These are phyloP conservation scores for Neelides folsomi DNA, from an alignment of 2,888 invertebrate species.

Conservation along the genomic window DNA sequence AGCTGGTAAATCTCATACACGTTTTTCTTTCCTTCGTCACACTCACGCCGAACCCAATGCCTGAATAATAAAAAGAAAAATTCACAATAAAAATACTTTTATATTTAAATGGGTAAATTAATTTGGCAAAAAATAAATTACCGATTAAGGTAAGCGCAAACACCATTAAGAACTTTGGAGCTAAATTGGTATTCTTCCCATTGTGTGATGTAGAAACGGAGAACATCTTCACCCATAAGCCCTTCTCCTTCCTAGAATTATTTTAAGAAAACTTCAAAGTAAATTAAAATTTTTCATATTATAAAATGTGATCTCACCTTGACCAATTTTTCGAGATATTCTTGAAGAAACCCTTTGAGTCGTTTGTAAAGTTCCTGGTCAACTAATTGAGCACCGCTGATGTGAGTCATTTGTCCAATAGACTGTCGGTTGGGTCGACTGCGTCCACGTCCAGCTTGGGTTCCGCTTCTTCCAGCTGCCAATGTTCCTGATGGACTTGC, in stretches of 20 bases:
- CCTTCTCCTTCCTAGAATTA: constrained; percentile 70
- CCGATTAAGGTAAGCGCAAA: constrained; percentile 86
- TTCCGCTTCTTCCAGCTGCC: constrained; percentile 15
- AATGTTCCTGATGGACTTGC: constrained; percentile 29
- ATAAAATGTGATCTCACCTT: constrained; percentile 46
- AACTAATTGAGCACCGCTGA: constrained; percentile 87
- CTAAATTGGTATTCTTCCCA: constrained; percentile 99
- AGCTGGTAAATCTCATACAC: constrained; percentile 98
- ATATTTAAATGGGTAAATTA: no score
- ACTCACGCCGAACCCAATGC: constrained; percentile 97
- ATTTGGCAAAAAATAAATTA: no score
- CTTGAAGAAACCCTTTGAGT: constrained; percentile 75
- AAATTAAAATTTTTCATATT: no score
- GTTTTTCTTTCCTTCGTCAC: constrained; percentile 92
- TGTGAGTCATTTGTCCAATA: constrained; percentile 32
- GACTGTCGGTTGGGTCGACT: constrained; percentile 19
- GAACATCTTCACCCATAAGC: constrained; percentile 87
- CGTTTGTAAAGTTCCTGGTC: constrained; percentile 93
- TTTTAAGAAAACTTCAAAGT: no score
- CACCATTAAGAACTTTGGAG: constrained; percentile 90
- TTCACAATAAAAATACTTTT: no score
- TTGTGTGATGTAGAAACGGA: constrained; percentile 89
- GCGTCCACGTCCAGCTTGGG: constrained; percentile 5
- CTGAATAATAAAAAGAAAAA: no score
- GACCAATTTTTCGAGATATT: constrained; percentile 66